These are phyloP conservation scores for Rhinichthys osculus DNA, from an alignment of 2,797 vertebrate genomes.

Conservation along the genomic window DNA sequence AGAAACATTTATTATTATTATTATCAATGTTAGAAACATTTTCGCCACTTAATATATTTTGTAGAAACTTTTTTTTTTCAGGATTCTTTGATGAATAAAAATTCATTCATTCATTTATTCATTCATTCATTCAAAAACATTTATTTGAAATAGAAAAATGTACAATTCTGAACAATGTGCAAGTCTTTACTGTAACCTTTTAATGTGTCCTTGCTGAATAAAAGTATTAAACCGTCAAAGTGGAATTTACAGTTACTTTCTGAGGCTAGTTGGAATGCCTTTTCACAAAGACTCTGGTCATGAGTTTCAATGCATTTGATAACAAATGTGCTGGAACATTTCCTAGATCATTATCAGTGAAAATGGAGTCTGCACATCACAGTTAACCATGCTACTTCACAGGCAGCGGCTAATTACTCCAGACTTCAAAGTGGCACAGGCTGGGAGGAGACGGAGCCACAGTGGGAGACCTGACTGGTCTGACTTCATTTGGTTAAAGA, in stretches of 20 bases:
- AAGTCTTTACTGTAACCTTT: background rate
- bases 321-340: constrained; percentile 57
- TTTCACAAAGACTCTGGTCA: constrained; percentile 19
- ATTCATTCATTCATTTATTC: background rate
- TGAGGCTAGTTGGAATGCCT: background rate
- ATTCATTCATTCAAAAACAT: background rate
- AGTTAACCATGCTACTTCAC: constrained; percentile 52
- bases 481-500: constrained; percentile 52
- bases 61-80: too few species aligned
- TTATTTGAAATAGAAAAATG: background rate
- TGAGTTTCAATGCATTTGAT: constrained; percentile 49
- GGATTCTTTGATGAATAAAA: background rate
- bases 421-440: constrained; percentile 58
- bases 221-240: background rate
- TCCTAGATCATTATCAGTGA: constrained; percentile 56
- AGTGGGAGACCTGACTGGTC: constrained; percentile 47
- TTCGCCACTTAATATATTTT: background rate
- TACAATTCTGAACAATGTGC: background rate
- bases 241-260: constrained; percentile 24
- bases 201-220: background rate
- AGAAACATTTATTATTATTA: background rate
- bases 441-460: constrained; percentile 48
- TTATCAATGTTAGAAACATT: background rate
- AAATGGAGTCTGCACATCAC: constrained; percentile 47
- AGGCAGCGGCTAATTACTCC: constrained; percentile 60